Evolutionary conservation across 2,888 invertebrate genomes (phyloP).

Genomic region (Copidosoma aretas): DNA sequence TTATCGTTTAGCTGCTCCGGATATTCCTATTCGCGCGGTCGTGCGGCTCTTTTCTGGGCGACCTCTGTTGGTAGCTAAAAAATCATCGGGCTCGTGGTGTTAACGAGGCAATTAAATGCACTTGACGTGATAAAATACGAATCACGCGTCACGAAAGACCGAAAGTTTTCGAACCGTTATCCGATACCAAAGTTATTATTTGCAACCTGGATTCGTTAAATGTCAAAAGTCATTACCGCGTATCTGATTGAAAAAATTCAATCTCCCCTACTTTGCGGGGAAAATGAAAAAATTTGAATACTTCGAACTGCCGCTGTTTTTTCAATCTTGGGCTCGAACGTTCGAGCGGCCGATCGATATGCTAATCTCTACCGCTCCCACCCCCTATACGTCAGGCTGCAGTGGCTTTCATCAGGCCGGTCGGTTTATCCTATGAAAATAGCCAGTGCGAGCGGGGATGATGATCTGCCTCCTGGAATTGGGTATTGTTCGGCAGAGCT

Average conservation of each 20-base stretch:
- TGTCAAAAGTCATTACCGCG: too few species aligned
- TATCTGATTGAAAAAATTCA: not conserved
- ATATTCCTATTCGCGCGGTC: not conserved
- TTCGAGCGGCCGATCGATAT: not conserved
- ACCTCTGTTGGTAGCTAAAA: too few species aligned
- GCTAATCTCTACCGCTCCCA: conserved; percentile 11
- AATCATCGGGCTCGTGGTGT: too few species aligned
- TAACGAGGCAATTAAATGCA: too few species aligned
- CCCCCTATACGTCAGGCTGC: not conserved
- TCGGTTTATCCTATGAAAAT: conserved; percentile 20
- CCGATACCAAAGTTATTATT: too few species aligned
- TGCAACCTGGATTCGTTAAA: too few species aligned
- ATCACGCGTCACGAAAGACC: too few species aligned
- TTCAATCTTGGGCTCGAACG: not conserved
- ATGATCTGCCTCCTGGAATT: conserved; percentile 7
- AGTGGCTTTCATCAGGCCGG: conserved; percentile 13
- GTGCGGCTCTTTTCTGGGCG: too few species aligned
- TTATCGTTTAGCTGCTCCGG: not conserved
- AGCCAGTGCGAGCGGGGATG: not conserved
- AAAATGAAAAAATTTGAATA: not conserved
- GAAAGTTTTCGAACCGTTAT: too few species aligned
- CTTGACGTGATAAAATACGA: too few species aligned
- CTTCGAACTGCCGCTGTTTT: not conserved
- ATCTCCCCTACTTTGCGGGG: too few species aligned
- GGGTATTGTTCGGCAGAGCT: conserved; percentile 8